Evolutionary conservation across 2,113 vertebrate species (phyloP).

Genomic region (Anhinga anhinga): DNA sequence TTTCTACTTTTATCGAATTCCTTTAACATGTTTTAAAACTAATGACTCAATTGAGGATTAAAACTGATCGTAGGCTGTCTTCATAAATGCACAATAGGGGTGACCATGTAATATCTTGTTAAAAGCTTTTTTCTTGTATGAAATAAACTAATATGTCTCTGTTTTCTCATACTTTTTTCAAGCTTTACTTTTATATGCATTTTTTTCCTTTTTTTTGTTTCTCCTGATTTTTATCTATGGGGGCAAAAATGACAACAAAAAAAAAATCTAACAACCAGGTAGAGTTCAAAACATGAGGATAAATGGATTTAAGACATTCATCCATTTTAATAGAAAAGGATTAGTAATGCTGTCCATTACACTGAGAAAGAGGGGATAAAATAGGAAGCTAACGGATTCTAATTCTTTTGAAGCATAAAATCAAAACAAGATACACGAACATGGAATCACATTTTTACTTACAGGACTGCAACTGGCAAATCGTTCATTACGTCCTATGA

Average conservation of each 20-base stretch:
- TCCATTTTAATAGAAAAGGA: background rate
- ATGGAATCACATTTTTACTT: background rate
- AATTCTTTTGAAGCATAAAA: background rate
- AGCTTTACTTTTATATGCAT: background rate
- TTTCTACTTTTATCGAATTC: background rate
- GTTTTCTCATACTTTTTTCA: background rate
- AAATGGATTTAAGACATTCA: background rate
- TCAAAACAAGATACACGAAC: background rate
- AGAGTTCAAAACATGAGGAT: background rate
- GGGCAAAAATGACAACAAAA: background rate
- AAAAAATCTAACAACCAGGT: background rate
- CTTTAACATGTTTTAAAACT: background rate
- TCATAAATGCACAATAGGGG: background rate
- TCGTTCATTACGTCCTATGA: background rate
- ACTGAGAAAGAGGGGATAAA: background rate
- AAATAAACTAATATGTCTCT: too few relatives aligned
- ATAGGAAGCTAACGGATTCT: background rate
- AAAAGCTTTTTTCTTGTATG: background rate
- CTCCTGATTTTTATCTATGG: background rate
- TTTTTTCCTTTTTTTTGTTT: background rate
- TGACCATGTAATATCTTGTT: background rate
- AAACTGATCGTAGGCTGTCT: background rate
- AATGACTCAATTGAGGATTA: background rate
- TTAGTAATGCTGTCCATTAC: background rate
- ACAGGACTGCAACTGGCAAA: background rate